Evolutionary conservation across 53 echinoderm and acorn worm species (phyloP), one percentile per base, ranked within the genome.

Genomic region (Astropecten irregularis): DNA sequence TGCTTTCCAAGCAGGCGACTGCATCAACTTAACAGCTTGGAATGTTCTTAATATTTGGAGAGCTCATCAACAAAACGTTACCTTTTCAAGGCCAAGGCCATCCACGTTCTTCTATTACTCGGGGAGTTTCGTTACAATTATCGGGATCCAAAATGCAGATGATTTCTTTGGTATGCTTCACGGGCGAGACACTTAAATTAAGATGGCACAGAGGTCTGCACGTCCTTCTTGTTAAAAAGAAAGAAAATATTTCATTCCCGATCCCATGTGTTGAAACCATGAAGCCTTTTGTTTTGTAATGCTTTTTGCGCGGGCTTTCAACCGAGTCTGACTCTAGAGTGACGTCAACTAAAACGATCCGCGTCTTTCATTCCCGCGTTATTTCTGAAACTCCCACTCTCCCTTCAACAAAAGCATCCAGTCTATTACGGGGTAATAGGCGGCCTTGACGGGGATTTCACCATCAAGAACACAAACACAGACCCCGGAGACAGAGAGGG

Each of bases 371-470:
- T 9, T 42, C 71, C n/a, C 22, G 35, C 71, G 71, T 52, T 49
- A 34, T 71, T 71, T 52, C 49, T 31, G 19, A 10, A 40, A 57
- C 76, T 76, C 76, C 73, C 54, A 40, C 58, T 76, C 76, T 39
- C 76, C 76, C 25, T 57, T 76, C 76, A 76, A 76, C 76, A 76
- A 76, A 76, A 76, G 76, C 76, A 76, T 76, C 76, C 56, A 76
- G 76, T 76, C 76, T 76, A 57, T 76, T 76, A 76, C 35, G 39
- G 56, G 36, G 10, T 76, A 49, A 76, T 57, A 29, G 26, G 25
- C 58, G 76, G 57, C 76, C 76, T 76, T 76, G 76, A 40, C 76
- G 39, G 32, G n/a, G 71, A 18, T 49, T 50, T 69, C 32, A 31
- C 56, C 9, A 39, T 58, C 56, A 57, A 76, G 56, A 76, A 53